Conservation (phyloP, 2,797 vertebrate species). For the Percopsis omiscomaycus region DNA sequence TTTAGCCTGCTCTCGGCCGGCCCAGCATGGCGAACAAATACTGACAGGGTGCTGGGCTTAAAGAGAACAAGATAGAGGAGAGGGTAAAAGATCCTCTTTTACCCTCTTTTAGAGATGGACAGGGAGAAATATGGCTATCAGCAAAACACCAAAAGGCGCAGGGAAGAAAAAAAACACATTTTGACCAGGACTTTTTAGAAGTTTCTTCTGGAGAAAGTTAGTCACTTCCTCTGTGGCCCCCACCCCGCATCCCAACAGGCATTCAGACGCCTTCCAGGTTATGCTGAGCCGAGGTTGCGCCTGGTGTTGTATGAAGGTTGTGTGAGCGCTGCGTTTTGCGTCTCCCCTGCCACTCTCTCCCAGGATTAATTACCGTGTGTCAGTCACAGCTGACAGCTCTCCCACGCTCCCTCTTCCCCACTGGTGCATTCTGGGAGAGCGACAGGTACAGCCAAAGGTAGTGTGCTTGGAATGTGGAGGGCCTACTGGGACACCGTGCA, state of each 20-base stretch:
- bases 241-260: too few species aligned
- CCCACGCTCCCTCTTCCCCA: slow-evolving; percentile 68
- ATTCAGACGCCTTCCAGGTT: background rate
- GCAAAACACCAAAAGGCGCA: slow-evolving; percentile 22
- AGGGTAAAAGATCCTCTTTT: slow-evolving; percentile 39
- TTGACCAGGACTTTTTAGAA: slow-evolving; percentile 6
- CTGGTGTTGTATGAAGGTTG: slow-evolving; percentile 32
- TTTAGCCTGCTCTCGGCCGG: slow-evolving; percentile 49
- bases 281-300: slow-evolving; percentile 41
- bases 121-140: slow-evolving; percentile 23
- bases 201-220: slow-evolving; percentile 47
- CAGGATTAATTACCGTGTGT: slow-evolving; percentile 74
- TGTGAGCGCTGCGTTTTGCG: slow-evolving; percentile 20
- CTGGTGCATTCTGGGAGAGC: slow-evolving; percentile 62
- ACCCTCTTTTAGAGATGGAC: too few species aligned
- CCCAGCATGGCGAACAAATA: slow-evolving; percentile 52
- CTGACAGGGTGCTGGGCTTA: slow-evolving; percentile 46
- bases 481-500: slow-evolving; percentile 22
- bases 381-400: slow-evolving; percentile 73
- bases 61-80: slow-evolving; percentile 28
- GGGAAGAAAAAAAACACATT: slow-evolving; percentile 5
- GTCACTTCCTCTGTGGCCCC: slow-evolving; percentile 28
- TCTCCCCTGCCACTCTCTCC: slow-evolving; percentile 42
- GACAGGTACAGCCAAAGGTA: slow-evolving; percentile 65
- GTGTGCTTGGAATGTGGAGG: slow-evolving; percentile 28